A percentile compares a stretch with the other conserved stretches of the same genome.
Conservation (phyloP, 2,113 vertebrate species). For the Archocentrus centrarchus region DNA sequence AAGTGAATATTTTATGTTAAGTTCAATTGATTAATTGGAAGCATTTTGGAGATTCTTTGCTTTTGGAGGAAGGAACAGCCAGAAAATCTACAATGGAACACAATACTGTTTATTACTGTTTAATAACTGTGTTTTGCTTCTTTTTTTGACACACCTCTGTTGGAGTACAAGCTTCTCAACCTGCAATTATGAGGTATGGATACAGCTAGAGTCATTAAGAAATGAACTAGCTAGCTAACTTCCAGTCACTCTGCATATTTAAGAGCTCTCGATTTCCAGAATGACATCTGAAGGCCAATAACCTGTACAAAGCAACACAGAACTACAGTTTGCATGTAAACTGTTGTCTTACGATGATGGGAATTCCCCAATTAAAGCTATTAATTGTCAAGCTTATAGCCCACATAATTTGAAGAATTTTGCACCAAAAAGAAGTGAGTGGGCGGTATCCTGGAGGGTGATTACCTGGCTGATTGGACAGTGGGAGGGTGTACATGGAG, state of each 20-base stretch:
- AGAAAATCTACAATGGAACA: neutral
- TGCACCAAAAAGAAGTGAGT: neutral
- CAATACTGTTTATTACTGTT: neutral
- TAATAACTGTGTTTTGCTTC: neutral
- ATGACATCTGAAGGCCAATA: neutral
- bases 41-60: neutral
- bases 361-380: too few relatives aligned
- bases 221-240: neutral
- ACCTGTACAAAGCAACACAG: too few relatives aligned
- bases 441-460: neutral
- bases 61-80: neutral
- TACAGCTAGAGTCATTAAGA: neutral
- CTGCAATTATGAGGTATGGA: neutral
- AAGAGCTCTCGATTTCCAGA: neutral
- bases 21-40: neutral
- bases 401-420: neutral
- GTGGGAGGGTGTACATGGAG: constrained; percentile 81
- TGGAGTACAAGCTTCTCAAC: neutral
- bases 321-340: neutral
- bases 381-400: neutral
- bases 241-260: neutral
- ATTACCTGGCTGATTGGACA: constrained; percentile 83
- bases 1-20: neutral
- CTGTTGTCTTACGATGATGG: neutral
- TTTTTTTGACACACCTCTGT: neutral